Base-by-base conservation (phyloP, 2,797 vertebrate genomes). In the Gymnothorax reevesii region DNA sequence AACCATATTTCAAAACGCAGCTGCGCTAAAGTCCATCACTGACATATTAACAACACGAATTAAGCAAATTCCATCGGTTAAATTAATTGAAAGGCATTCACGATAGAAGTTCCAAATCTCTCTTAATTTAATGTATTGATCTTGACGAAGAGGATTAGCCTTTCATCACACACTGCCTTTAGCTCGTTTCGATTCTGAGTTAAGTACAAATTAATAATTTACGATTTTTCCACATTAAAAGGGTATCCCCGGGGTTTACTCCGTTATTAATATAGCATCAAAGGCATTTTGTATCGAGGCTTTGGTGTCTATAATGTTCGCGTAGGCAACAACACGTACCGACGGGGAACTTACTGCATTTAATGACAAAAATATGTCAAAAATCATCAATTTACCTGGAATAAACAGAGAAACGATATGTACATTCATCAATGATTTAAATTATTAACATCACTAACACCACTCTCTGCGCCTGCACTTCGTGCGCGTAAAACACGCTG, bases 211-310 rank as follows among this genome's bases (percentile, higher is more conserved):
- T 89, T 12, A 88, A 91, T 86, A 88, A 88, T 86, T 89, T 10
- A 89, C 71, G 3, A 57, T 33, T 87, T 84, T 77, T 88, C 54
- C 87, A 7, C 27, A 13, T 82, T 54, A 73, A 62, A 73, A 60
- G 3, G 25, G 13, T 87, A 20, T 20, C 87, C 73, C 83, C 69
- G 9, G 87, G 87, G 60, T 83, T 87, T 87, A 60, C 33, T 57
- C 42, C 86, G 33, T 52, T 52, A 88, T 86, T 85, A 85, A 77
- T 84, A 89, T 22, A 89, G 83, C 84, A 89, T 88, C 85, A 88
- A 90, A 86, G 52, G 52, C 7, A 66, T 82, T 64, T 54, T 33
- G 22, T 15, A 7, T 54, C 27, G 42, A 54, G 80, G 83, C 66
- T 52, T 8, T 52, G 55, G 42, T 13, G 83, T 33, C 33, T 82